Base-by-base conservation (phyloP, 2,888 invertebrate genomes). In the Apocheima hispidaria region DNA sequence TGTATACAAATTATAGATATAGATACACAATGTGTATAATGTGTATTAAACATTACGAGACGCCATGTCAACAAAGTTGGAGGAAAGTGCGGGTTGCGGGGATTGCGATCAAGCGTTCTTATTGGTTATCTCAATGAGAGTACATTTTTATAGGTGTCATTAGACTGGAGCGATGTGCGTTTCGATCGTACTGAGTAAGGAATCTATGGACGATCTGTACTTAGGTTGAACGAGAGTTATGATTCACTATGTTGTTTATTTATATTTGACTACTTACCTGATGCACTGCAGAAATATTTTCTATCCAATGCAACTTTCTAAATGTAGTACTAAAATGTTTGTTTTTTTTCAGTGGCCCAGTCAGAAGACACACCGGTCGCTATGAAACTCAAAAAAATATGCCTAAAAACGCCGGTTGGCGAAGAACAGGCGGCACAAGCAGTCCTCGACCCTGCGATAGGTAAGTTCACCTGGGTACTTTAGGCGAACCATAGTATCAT, bases 331-430 rank as follows among this genome's bases (percentile, higher is more conserved):
- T 53, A 48, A 41, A 68, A 58, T 41, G 26, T 49, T 55, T 36
- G 12, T 73, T 82, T 78, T 63, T n/a, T 93, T 92, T 54, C 92
- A 95, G 95, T 95, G 94, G 94, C 95, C 84, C 94, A 95, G 87
- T 93, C 94, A 76, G 94, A 95, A 90, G 93, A 94, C 86, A 94
- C 95, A 82, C 95, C 95, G 82, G 92, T 95, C 84, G 94, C 95
- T 81, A 94, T 94, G 91, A 95, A 95, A 93, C 92, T 95, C 90
- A 95, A 95, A 93, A 95, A 95, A 93, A 95, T 95, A 86, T 95
- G 95, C 94, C 94, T 95, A 88, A 94, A 95, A 88, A 95, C 95
- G 90, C 95, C 95, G 78, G 93, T 95, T 70, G 94, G 94, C 87
- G 95, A 95, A 87, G 95, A 95, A 86, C 94, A 94, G 86, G 94